Base-by-base conservation (phyloP, 2,888 invertebrate genomes). In the Aphidius colemani region DNA sequence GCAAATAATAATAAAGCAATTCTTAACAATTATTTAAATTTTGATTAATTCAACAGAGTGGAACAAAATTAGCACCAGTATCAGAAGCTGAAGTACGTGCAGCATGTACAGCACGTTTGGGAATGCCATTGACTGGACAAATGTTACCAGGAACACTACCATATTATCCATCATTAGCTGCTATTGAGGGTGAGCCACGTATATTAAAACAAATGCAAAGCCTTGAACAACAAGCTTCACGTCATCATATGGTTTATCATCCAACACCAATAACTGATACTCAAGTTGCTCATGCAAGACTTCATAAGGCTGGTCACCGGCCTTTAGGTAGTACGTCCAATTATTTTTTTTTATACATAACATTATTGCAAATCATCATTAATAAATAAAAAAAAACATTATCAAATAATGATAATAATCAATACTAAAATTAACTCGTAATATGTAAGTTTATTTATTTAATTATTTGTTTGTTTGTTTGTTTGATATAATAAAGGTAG, bases 1-100 rank as follows among this genome's bases (percentile, higher is more conserved):
- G 2, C 13, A 18, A 18, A n/a, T n/a, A n/a, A n/a, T n/a, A n/a
- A n/a, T n/a, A n/a, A n/a, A n/a, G n/a, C n/a, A n/a, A n/a, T n/a
- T n/a, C n/a, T n/a, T n/a, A n/a, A n/a, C 2, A 18, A 18, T 18
- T 18, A 11, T 45, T 11, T 10, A 45, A 11, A 7, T 51, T 7
- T 44, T 8, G 2, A 39, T 39, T 49, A n/a, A 40, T 61, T 48
- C 56, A 44, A 0, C 70, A 83, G 82, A 83, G 85, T 70, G 84
- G 85, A 63, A 83, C 83, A 63, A 86, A 86, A 76, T 74, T 86
- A 76, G 86, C 85, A 7, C 83, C 85, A 53, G 89, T 92, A 64
- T 90, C 91, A 44, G 94, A 94, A 81, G 92, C 93, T 65, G 93
- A 92, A 79, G 87, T 92, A 55, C 86, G 91, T 70, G 89, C 90